A percentile compares a stretch with the other conserved stretches of the same genome.
phyloP scores from a whole-genome alignment of 2,113 vertebrate species.

The Uria aalge region DNA sequence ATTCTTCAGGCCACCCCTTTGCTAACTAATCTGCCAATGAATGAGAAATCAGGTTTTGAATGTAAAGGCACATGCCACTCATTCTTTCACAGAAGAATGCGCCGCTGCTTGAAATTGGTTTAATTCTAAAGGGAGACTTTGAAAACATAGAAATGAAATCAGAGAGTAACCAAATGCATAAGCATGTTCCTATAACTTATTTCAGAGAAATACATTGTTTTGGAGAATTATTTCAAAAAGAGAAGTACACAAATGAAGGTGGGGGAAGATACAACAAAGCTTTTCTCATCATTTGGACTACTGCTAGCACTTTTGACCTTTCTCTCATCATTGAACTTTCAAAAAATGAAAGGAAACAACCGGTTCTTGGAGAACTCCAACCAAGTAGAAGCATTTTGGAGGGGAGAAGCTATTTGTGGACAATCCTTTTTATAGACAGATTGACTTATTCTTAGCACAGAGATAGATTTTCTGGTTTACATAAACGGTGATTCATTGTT shows the following conservation, averaged over 20 bases:
- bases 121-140: not conserved
- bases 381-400: not conserved
- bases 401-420: not conserved
- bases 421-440: not conserved
- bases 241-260: not conserved
- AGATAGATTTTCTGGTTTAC: slow-evolving; percentile 33
- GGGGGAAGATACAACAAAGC: not conserved
- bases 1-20: not conserved
- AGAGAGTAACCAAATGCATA: not conserved
- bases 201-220: not conserved
- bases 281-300: not conserved
- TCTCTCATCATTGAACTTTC: not conserved
- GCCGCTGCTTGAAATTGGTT: not conserved
- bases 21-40: not conserved
- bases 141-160: not conserved
- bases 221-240: not conserved
- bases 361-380: not conserved
- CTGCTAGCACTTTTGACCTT: not conserved
- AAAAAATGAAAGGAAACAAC: not conserved
- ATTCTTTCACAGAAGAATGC: not conserved
- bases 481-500: slow-evolving; percentile 53
- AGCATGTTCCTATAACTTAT: not conserved
- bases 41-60: not conserved
- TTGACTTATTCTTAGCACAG: slow-evolving; percentile 33
- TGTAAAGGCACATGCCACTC: not conserved